Base-by-base conservation (phyloP, 2,888 invertebrate species). In the Caenorhabditis panamensis region DNA sequence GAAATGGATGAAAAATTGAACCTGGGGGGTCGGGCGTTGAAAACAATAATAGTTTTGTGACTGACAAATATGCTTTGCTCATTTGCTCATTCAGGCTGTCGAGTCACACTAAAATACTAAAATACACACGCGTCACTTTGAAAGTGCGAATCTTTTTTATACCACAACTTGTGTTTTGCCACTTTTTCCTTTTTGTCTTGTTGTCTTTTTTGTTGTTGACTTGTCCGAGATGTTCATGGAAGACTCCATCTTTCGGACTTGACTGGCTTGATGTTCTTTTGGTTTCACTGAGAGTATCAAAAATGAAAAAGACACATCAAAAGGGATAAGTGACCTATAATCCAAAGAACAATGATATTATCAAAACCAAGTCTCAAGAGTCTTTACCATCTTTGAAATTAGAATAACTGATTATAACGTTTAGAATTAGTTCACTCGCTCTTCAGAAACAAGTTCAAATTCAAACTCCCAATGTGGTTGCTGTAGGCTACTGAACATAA, bases 1-100 rank as follows among this genome's bases (percentile, higher is more conserved):
- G 44, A 41, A 66, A 41, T 26, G 36, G 49, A 36, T 75, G 75
- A 75, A 75, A 75, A 66, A 75, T 75, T 66, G 28, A 64, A 53
- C 26, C 37, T 24, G n/a, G 51, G 37, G 51, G 49, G 26, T 18
- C 22, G 13, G n/a, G 36, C 41, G 53, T 44, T 54, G 44, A 56
- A 44, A 63, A 56, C 47, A 62, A 63, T 31, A 71, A 71, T 53
- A 54, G 61, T 56, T 58, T 61, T 47, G 41, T 44, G 61, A 22
- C 26, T 61, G 61, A 44, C 44, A 47, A 61, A 61, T 59, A 59
- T 47, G 44, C 11, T 31, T 9, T 4, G 31, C 31, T 31, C 61
- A 61, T 59, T 75, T 75, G 64, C 26, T 66, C 66, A 75, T 67
- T 75, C 61, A 66, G 49, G 66, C 63, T 64, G 49, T 26, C 20